A percentile compares a stretch with the other conserved stretches of the same genome.
These are phyloP conservation scores for Papilio dardanus DNA, from an alignment of 1,140 invertebrate species.

Conservation along the genomic window DNA sequence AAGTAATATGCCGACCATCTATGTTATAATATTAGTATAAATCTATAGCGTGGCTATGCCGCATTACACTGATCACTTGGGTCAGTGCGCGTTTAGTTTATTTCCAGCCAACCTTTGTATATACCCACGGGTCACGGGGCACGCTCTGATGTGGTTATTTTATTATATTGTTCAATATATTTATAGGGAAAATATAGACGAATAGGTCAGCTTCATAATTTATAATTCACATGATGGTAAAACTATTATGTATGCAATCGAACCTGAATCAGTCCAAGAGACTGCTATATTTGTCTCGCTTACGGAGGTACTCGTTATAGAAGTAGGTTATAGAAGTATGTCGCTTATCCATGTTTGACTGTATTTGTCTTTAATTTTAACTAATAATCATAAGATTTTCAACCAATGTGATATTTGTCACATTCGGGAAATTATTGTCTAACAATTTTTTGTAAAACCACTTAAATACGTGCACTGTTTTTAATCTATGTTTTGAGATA, in stretches of 20 bases:
- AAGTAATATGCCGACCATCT: no score
- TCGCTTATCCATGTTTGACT: no score
- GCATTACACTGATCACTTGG: constrained; percentile 23
- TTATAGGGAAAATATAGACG: not conserved
- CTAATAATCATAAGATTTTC: not conserved
- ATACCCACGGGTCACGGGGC: constrained; percentile 6
- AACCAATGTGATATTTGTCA: no score
- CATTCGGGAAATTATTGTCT: no score
- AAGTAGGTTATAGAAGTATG: no score
- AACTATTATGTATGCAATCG: no score
- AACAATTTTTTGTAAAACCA: no score
- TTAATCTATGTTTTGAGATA: no score
- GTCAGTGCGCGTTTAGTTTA: constrained; percentile 21
- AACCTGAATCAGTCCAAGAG: no score
- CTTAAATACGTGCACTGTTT: no score
- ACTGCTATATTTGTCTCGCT: no score
- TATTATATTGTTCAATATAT: not conserved
- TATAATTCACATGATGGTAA: not conserved
- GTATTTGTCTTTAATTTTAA: not conserved
- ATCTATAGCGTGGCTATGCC: not conserved
- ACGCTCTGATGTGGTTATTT: not conserved
- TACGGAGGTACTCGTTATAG: no score
- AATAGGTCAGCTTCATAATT: not conserved
- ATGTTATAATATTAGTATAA: not conserved
- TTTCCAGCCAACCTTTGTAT: constrained; percentile 18